phyloP scores from a whole-genome alignment of 2,797 vertebrate genomes.

The Poeciliopsis turneri region DNA sequence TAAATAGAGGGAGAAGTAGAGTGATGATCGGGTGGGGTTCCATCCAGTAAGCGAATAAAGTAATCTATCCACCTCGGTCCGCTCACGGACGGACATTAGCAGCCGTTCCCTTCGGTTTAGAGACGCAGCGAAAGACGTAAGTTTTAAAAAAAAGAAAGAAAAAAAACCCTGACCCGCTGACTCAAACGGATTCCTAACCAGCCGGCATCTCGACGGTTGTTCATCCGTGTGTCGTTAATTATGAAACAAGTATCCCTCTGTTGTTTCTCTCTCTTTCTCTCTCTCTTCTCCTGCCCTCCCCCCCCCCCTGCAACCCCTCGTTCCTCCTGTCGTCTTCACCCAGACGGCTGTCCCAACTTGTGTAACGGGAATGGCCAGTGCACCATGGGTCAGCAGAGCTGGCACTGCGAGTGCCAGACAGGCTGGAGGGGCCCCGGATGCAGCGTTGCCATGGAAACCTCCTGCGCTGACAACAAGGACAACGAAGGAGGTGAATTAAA shows the following conservation, averaged over 20 bases:
- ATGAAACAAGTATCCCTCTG: slow-evolving; percentile 53
- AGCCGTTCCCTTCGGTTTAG: slow-evolving; percentile 32
- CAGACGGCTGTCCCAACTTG: slow-evolving; percentile 98
- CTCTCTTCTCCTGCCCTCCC: not conserved
- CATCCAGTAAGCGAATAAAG: slow-evolving; percentile 66
- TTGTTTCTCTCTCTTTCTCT: slow-evolving; percentile 14
- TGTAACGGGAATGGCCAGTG: slow-evolving; percentile 98
- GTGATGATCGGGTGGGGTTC: slow-evolving; percentile 58
- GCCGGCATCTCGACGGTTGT: slow-evolving; percentile 32
- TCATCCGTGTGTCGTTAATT: slow-evolving; percentile 34
- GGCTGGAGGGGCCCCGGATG: slow-evolving; percentile 98
- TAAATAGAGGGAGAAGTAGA: slow-evolving; percentile 65
- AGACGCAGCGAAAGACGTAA: slow-evolving; percentile 43
- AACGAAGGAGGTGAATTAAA: slow-evolving; percentile 94
- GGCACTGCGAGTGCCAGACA: slow-evolving; percentile 98
- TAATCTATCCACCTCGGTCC: slow-evolving; percentile 49
- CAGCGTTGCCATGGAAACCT: slow-evolving; percentile 98
- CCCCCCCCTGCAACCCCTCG: not conserved
- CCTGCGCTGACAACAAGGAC: slow-evolving; percentile 98
- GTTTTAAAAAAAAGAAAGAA: slow-evolving; percentile 28
- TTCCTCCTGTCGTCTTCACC: slow-evolving; percentile 34
- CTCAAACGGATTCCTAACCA: slow-evolving; percentile 59
- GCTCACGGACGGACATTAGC: slow-evolving; percentile 42
- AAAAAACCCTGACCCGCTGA: slow-evolving; percentile 28
- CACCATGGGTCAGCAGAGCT: slow-evolving; percentile 98